These are phyloP conservation scores for Phthorimaea operculella DNA, from an alignment of 1,140 invertebrate species.

Conservation along the genomic window DNA sequence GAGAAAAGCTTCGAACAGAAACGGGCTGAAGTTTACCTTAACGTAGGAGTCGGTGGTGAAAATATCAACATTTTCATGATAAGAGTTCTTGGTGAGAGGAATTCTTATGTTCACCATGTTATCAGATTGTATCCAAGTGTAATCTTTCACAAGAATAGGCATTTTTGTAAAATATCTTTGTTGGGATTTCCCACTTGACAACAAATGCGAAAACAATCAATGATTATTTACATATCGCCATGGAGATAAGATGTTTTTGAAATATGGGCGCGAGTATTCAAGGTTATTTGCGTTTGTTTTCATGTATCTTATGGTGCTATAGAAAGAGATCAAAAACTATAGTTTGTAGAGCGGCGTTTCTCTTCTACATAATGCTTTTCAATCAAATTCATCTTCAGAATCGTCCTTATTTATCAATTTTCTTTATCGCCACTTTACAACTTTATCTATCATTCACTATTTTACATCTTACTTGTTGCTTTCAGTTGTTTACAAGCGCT, in stretches of 20 bases:
- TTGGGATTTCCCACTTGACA: no score
- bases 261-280: not conserved
- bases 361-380: no score
- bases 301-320: no score
- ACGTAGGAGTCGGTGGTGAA: conserved; percentile 73
- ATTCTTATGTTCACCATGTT: conserved; percentile 69
- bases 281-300: no score
- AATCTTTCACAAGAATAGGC: conserved; percentile 79
- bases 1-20: conserved; percentile 75
- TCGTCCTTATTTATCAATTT: no score
- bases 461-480: no score
- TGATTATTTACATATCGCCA: not conserved
- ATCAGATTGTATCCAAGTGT: conserved; percentile 74
- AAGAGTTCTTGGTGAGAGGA: conserved; percentile 61
- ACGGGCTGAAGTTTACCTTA: conserved; percentile 75
- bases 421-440: no score
- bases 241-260: not conserved
- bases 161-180: conserved; percentile 48
- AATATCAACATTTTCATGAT: conserved; percentile 70
- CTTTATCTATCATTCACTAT: no score
- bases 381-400: no score
- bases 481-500: no score
- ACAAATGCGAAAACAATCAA: not conserved
- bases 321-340: no score
- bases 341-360: no score